Evolutionary conservation across 2,797 vertebrate species (phyloP), one percentile per base, ranked within the genome.

Genomic region (Potorous gilbertii): DNA sequence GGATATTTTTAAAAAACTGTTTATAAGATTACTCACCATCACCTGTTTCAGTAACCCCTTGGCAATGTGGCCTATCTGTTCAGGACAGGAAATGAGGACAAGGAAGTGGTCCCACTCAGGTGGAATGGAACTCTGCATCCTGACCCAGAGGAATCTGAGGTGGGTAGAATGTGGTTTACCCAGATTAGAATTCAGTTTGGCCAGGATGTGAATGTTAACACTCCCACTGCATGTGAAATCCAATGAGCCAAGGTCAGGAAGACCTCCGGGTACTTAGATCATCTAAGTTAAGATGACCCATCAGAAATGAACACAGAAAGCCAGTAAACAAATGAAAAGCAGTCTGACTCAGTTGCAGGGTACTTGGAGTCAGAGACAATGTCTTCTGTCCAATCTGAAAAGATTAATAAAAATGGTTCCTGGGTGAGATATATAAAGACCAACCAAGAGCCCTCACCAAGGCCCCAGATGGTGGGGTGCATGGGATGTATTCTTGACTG

Each of bases 81-180:
- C 54, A 90, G 54, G 90, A 55, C 27, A 90, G 90, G 90, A 90
- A 90, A 31, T 90, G 52, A 90, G 90, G 52, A 90, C 50, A n/a
- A 54, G 90, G 54, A 90, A 54, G 28, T 21, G 8, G 90, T 90
- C 90, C 90, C 50, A 81, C 74, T 81, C 74, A 81, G 74, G 74
- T 81, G 74, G 74, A 81, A 81, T 46, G 40, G 74, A 46, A 81
- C 66, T 46, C n/a, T 81, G 66, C 66, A 81, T 81, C 74, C 74
- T 81, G 74, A 81, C 21, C 74, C n/a, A 16, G 90, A 55, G 90
- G 54, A 55, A 90, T 29, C n/a, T 52, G 90, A 90, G 90, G 90
- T 90, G 90, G 54, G 74, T 90, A 90, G 54, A 81, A 81, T 81
- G 74, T 81, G 74, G 74, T 81, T 54, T 90, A 55, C 90, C 90